A percentile compares a stretch with the other conserved stretches of the same genome.
phyloP scores from a whole-genome alignment of 2,888 invertebrate species.

The Sinelater perroti region DNA sequence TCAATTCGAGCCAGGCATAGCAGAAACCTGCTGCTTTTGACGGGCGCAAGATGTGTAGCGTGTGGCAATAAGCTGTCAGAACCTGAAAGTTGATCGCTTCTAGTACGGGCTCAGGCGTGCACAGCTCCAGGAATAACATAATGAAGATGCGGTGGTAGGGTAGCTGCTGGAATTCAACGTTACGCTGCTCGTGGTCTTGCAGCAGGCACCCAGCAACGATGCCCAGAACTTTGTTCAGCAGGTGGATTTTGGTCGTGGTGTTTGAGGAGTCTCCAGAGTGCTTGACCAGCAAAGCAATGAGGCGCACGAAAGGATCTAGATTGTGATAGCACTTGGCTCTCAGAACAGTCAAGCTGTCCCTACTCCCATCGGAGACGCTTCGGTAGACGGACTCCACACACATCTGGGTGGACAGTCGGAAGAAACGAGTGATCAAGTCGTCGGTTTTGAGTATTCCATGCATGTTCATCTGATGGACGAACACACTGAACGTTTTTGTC shows the following conservation, averaged over 20 bases:
- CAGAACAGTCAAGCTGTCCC: slow-evolving; percentile 60
- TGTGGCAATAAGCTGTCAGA: slow-evolving; percentile 95
- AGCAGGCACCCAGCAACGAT: slow-evolving; percentile 95
- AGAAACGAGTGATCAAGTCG: slow-evolving; percentile 95
- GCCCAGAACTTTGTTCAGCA: slow-evolving; percentile 93
- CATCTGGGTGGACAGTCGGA: slow-evolving; percentile 95
- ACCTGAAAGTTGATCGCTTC: slow-evolving; percentile 96
- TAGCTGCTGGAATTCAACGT: slow-evolving; percentile 92
- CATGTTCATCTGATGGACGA: slow-evolving; percentile 96
- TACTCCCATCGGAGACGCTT: slow-evolving; percentile 36
- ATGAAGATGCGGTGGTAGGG: slow-evolving; percentile 97
- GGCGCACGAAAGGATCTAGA: slow-evolving; percentile 92
- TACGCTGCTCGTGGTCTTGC: slow-evolving; percentile 94
- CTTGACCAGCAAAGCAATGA: slow-evolving; percentile 94
- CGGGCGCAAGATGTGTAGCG: slow-evolving; percentile 91
- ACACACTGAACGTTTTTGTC: slow-evolving; percentile 90
- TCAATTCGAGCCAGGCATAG: slow-evolving; percentile 97
- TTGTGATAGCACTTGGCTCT: slow-evolving; percentile 95
- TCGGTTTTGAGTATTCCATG: slow-evolving; percentile 97
- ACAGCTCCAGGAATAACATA: slow-evolving; percentile 95
- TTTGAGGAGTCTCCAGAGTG: slow-evolving; percentile 91
- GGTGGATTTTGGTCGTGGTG: slow-evolving; percentile 94
- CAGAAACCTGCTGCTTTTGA: slow-evolving; percentile 95
- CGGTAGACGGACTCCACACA: slow-evolving; percentile 95
- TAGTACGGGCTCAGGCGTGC: slow-evolving; percentile 90